Percentiles rank a stretch among this genome's conserved stretches.
These are phyloP conservation scores for Nebria brevicollis DNA, from an alignment of 2,888 invertebrate species.

Conservation along the genomic window DNA sequence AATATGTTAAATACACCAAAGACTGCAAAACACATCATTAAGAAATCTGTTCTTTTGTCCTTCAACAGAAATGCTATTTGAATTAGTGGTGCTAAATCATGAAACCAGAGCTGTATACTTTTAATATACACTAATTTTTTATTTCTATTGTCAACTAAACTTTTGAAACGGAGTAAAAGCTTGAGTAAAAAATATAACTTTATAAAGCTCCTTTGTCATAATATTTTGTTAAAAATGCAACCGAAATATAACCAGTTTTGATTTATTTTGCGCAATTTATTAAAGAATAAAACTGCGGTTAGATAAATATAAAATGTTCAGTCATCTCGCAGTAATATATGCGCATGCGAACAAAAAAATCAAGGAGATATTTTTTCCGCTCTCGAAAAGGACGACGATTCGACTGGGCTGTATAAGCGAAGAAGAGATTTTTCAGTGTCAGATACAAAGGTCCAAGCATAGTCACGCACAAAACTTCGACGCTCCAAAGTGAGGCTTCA, in stretches of 20 bases:
- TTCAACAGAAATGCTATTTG: not conserved
- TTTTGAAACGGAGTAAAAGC: not conserved
- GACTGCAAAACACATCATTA: not conserved
- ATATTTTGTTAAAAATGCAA: not conserved
- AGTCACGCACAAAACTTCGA: conserved; percentile 18
- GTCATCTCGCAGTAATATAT: not conserved
- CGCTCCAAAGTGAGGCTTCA: conserved; percentile 3
- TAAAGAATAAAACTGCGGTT: not conserved
- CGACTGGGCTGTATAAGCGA: not conserved
- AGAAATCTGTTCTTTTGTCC: not conserved
- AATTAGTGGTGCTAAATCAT: not conserved
- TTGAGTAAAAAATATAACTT: not conserved
- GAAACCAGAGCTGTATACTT: not conserved
- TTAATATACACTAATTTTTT: not conserved
- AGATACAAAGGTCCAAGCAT: conserved; percentile 7
- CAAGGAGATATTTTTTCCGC: not conserved
- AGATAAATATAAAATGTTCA: not conserved
- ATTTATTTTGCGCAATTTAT: not conserved
- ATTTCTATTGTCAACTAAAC: not conserved
- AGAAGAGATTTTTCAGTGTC: conserved; percentile 5
- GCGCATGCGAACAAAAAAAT: conserved; percentile 1
- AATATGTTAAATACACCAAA: not conserved
- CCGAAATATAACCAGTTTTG: not conserved
- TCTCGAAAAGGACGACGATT: not conserved
- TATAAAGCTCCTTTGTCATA: not conserved